phyloP scores from a whole-genome alignment of 2,888 invertebrate genomes.

The Xestia sexstrigata region DNA sequence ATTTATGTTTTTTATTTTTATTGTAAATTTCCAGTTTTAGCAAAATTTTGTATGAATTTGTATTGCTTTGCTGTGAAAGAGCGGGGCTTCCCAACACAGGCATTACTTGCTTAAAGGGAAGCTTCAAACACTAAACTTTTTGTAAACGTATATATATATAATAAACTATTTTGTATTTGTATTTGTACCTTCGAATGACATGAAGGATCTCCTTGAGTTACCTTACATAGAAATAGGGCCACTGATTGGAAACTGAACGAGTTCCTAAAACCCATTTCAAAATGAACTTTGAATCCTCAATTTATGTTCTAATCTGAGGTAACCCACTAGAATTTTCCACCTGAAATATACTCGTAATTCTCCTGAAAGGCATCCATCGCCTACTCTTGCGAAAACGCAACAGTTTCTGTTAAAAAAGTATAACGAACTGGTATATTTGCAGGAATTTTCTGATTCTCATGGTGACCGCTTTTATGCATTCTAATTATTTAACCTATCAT shows the following conservation, averaged over 20 bases:
- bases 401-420: not conserved
- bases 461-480: not conserved
- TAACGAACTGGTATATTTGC: not conserved
- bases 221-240: not conserved
- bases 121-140: too few species aligned
- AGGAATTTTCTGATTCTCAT: not conserved
- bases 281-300: not conserved
- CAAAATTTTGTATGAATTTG: too few species aligned
- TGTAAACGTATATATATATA: too few species aligned
- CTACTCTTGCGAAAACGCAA: not conserved
- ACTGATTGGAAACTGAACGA: not conserved
- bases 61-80: too few species aligned
- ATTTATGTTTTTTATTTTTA: too few species aligned
- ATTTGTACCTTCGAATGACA: not conserved
- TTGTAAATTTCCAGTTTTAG: too few species aligned
- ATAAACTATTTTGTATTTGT: too few species aligned
- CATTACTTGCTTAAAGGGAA: too few species aligned
- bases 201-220: slow-evolving; percentile 10
- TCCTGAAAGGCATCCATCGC: not conserved
- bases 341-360: not conserved
- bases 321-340: not conserved
- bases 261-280: not conserved
- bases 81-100: too few species aligned
- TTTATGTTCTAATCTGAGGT: not conserved
- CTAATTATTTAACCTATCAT: not conserved